Evolutionary conservation across 2,888 invertebrate genomes (phyloP), one percentile per base, ranked within the genome.

Genomic region (Drosophila testacea): DNA sequence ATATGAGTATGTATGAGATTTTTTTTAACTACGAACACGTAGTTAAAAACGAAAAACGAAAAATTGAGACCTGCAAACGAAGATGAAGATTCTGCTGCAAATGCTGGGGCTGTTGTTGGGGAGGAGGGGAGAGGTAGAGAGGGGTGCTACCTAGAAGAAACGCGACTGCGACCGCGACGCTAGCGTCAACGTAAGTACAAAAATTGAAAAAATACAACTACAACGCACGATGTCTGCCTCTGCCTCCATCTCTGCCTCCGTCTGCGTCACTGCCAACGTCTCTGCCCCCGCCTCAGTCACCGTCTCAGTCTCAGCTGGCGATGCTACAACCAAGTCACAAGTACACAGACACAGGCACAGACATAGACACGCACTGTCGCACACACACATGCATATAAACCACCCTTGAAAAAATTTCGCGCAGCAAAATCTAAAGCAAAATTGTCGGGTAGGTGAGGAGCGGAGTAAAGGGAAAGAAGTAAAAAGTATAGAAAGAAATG

Each of bases 381-480:
- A 65, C 64, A 75, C 65, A 59, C 61, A 59, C 55, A 72, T 64
- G 63, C 46, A 75, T 69, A 83, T 80, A 86, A 91, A 89, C 90
- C 91, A 91, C 91, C 90, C 90, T 90, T 90, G 90, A 90, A 89
- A 90, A 90, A 91, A 85, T 84, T 80, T 81, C 88, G 81, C 87
- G 81, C 82, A 75, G 69, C 75, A 83, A 79, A 87, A 74, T 84
- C 88, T 82, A 88, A 88, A 84, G 88, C 82, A 75, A 84, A 80
- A 82, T 66, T 81, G 32, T 30, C 30, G 38, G 2, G 38, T 10
- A 6, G 46, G 30, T n/a, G n/a, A n/a, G 27, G 28, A 22, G 44
- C 42, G 39, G 52, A 44, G 52, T 30, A 52, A 55, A 68, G 52
- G 22, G 60, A 52, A 48, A 56, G 48, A 77, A 78, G 62, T 78